Evolutionary conservation across 2,888 invertebrate genomes (phyloP), one percentile per base, ranked within the genome.

Genomic region (Cephus rjabovi): DNA sequence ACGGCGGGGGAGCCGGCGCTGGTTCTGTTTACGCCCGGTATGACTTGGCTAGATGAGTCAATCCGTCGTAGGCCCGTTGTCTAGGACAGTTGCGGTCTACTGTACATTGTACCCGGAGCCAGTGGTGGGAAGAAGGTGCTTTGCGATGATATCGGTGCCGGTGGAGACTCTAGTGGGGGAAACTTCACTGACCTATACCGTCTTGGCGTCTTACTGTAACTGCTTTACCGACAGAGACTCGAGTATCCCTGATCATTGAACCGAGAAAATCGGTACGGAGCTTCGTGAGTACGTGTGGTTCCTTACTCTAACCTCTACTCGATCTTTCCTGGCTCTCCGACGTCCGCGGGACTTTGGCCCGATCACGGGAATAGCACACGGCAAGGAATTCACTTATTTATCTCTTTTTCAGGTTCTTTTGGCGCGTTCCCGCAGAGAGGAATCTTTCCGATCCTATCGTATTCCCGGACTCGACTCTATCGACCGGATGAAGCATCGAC

Each of bases 131-230:
- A 56, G 40, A 56, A 56, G 40, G 40, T 56, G 40, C 40, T 56
- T 56, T 0, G 23, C 40, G 40, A 56, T 23, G 40, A 56, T 6
- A 56, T 56, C 40, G 23, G 35, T 78, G 75, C 75, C 37, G 75
- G 6, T 9, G n/a, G 69, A 77, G 74, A 31, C 70, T 75, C 69
- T 76, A 75, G 86, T 82, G 84, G 84, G 87, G 86, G 85, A 71
- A 84, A 88, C 90, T 90, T 89, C 86, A 90, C 90, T 90, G 90
- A 90, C 90, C 90, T 90, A 90, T 89, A 90, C 90, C 90, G 34
- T 37, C 37, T 56, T 56, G 23, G 6, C 40, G 40, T 56, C 40
- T 56, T 56, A 56, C 40, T 23, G 40, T 56, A 23, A 56, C 40
- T 56, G 23, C 40, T 1, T 56, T 56, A 56, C 40, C 40, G 40